These are phyloP conservation scores for Pasiphila rectangulata DNA, from an alignment of 2,888 invertebrate genomes.

Conservation along the genomic window DNA sequence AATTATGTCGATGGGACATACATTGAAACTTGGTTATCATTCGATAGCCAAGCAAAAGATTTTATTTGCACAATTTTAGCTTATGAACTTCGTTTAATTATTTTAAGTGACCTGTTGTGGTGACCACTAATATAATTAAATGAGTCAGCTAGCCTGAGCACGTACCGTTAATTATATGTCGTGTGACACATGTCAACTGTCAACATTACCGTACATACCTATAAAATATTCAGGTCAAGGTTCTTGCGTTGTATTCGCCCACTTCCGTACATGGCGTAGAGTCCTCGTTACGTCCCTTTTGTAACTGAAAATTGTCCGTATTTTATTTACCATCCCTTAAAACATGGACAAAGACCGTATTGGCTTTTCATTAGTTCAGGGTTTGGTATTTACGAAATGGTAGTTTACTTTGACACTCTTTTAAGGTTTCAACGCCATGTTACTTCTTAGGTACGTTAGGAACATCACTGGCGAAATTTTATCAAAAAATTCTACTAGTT, in stretches of 20 bases:
- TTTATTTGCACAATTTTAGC: neutral
- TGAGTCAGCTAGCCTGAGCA: constrained; percentile 24
- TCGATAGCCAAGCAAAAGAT: no score
- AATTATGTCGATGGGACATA: no score
- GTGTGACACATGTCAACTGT: constrained; percentile 43
- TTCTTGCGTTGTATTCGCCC: neutral
- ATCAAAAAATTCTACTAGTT: no score
- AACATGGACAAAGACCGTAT: neutral
- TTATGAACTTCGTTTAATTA: neutral
- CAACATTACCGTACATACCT: constrained; percentile 17
- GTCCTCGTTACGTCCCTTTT: neutral
- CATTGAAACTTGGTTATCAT: no score
- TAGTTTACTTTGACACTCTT: no score
- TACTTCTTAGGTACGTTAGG: no score
- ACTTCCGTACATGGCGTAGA: constrained; percentile 9
- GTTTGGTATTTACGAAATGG: no score
- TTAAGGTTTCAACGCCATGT: no score
- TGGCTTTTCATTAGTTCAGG: neutral
- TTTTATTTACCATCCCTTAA: neutral
- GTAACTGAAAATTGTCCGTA: neutral
- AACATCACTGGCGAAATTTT: no score
- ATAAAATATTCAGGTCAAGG: constrained; percentile 31
- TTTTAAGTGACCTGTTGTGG: constrained; percentile 8
- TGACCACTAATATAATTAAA: constrained; percentile 29
- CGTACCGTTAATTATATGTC: constrained; percentile 38